Evolutionary conservation across 2,797 vertebrate species (phyloP).

Genomic region (Crenichthys baileyi): DNA sequence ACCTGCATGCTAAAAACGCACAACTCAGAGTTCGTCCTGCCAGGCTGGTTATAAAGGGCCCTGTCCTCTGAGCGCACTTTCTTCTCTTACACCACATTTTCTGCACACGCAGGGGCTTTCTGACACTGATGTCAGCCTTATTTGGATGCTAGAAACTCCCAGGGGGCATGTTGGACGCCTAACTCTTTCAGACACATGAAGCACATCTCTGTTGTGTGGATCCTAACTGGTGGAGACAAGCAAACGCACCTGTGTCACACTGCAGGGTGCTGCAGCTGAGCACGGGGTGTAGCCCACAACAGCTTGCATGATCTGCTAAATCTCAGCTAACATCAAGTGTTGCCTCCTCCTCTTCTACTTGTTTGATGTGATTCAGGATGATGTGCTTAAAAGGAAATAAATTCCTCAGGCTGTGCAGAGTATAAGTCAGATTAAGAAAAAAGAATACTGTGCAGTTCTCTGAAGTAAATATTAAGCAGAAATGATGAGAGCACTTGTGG

Average conservation of each 20-base stretch:
- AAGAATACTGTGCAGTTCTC: background rate
- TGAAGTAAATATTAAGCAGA: background rate
- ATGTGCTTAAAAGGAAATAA: conserved; percentile 1
- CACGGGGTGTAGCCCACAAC: conserved; percentile 32
- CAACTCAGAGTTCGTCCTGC: conserved; percentile 47
- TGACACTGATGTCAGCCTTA: conserved; percentile 57
- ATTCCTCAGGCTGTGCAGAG: background rate
- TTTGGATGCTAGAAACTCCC: conserved; percentile 61
- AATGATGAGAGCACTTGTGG: background rate
- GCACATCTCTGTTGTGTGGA: conserved; percentile 54
- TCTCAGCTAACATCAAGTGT: background rate
- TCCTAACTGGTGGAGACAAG: conserved; percentile 62
- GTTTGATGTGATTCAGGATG: background rate
- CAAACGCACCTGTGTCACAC: conserved; percentile 63
- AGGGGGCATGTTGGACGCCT: conserved; percentile 54
- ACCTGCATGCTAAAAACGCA: conserved; percentile 62
- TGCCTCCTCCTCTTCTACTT: background rate
- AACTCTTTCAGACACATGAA: conserved; percentile 63
- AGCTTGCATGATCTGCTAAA: conserved; percentile 17
- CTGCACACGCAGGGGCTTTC: conserved; percentile 38
- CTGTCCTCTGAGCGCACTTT: conserved; percentile 47
- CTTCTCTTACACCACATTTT: conserved; percentile 25
- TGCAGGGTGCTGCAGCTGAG: conserved; percentile 61
- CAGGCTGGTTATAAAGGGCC: conserved; percentile 50
- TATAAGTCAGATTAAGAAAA: background rate